A percentile compares a stretch with the other conserved stretches of the same genome.
Evolutionary conservation across 2,888 invertebrate species (phyloP).

Genomic region (Hipparchia sbordonii): DNA sequence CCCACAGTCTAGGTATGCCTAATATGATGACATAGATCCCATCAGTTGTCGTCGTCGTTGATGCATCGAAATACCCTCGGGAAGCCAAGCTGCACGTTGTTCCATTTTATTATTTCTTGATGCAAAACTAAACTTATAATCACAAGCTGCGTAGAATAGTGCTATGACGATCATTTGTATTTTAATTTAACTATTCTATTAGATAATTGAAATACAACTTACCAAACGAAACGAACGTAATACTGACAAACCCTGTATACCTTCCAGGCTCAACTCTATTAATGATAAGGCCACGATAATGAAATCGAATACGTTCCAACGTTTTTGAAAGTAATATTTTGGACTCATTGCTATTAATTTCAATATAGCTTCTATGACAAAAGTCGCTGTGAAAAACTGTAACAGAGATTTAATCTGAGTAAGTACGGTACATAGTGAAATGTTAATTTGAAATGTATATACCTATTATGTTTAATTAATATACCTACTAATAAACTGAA

Average conservation of each 20-base stretch:
- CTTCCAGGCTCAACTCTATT: conserved; percentile 95
- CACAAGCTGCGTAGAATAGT: conserved; percentile 80
- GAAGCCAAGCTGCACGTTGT: conserved; percentile 81
- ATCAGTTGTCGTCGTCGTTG: conserved; percentile 69
- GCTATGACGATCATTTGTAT: conserved; percentile 62
- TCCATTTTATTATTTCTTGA: conserved; percentile 72
- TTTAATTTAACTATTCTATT: conserved; percentile 12
- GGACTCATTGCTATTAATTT: conserved; percentile 99
- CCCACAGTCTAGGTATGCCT: conserved; percentile 40
- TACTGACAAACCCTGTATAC: conserved; percentile 97
- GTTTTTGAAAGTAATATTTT: conserved; percentile 98
- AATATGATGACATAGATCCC: conserved; percentile 74
- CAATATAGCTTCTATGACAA: conserved; percentile 96
- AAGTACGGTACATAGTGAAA: neutral
- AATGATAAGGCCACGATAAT: conserved; percentile 98
- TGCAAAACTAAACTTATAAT: conserved; percentile 80
- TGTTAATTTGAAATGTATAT: no score
- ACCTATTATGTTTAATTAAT: no score
- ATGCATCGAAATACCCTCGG: conserved; percentile 73
- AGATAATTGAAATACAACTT: conserved; percentile 65
- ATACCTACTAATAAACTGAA: no score
- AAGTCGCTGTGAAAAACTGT: conserved; percentile 98
- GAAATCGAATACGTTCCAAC: conserved; percentile 99
- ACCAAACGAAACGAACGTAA: conserved; percentile 99
- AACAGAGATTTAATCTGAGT: conserved; percentile 48